phyloP scores from a whole-genome alignment of 2,888 invertebrate genomes.

The Hoplodrina ambigua region DNA sequence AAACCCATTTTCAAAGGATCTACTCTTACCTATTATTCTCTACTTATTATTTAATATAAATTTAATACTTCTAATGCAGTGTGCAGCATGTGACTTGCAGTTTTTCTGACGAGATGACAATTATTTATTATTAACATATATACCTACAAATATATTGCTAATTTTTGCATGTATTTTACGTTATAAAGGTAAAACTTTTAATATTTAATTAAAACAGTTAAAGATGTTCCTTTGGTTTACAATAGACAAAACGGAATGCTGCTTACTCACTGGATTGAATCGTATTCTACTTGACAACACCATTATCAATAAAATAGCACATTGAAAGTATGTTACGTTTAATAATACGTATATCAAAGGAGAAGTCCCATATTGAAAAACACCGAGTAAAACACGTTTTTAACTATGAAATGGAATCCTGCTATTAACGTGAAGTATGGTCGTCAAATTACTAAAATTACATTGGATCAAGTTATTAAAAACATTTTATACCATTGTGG shows the following conservation, averaged over 20 bases:
- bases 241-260: slow-evolving; percentile 26
- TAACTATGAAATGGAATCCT: slow-evolving; percentile 4
- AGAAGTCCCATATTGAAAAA: slow-evolving; percentile 12
- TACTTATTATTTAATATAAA: slow-evolving; percentile 39
- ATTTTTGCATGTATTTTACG: slow-evolving; percentile 7
- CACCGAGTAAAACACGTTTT: slow-evolving; percentile 7
- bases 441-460: slow-evolving; percentile 12
- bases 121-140: slow-evolving; percentile 30
- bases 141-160: slow-evolving; percentile 12
- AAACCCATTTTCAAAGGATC: slow-evolving; percentile 41
- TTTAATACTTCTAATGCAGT: slow-evolving; percentile 54
- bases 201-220: slow-evolving; percentile 17
- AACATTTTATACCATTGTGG: slow-evolving; percentile 2
- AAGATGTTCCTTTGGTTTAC: slow-evolving; percentile 21
- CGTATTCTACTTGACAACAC: slow-evolving; percentile 20
- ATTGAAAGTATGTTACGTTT: slow-evolving; percentile 18
- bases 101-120: slow-evolving; percentile 24
- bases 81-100: slow-evolving; percentile 14
- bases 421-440: slow-evolving; percentile 9
- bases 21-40: slow-evolving; percentile 22
- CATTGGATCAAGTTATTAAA: slow-evolving; percentile 11
- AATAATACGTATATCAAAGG: slow-evolving; percentile 23
- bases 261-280: slow-evolving; percentile 27
- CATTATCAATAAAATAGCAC: slow-evolving; percentile 14
- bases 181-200: slow-evolving; percentile 6